Evolutionary conservation across 2,113 vertebrate species (phyloP).

Genomic region (Propithecus coquereli): DNA sequence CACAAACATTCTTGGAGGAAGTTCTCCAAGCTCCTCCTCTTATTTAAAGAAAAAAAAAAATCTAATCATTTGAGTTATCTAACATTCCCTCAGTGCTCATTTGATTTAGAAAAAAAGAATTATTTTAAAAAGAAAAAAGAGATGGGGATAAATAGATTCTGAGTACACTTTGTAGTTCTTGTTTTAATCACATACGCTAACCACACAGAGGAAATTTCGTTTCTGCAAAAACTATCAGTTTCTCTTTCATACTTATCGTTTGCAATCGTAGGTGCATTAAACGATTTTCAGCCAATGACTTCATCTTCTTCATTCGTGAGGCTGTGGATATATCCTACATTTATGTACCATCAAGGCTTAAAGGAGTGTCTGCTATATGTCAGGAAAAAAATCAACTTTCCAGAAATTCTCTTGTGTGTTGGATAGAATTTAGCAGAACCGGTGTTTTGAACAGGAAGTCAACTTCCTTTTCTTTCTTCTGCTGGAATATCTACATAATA

Average conservation of each 20-base stretch:
- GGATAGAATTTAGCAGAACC: slow-evolving; percentile 85
- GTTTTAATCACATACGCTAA: slow-evolving; percentile 58
- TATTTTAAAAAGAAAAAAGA: not conserved
- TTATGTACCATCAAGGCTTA: not conserved
- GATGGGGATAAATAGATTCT: not conserved
- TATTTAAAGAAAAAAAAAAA: not conserved
- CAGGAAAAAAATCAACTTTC: slow-evolving; percentile 90
- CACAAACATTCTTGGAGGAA: not conserved
- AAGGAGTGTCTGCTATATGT: not conserved
- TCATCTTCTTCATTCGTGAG: not conserved
- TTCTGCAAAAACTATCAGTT: slow-evolving; percentile 47
- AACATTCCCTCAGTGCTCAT: not conserved
- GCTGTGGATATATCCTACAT: not conserved
- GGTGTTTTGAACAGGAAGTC: slow-evolving; percentile 86
- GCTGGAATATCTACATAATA: slow-evolving; percentile 47
- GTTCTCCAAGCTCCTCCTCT: not conserved
- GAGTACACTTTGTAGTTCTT: not conserved
- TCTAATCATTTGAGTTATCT: not conserved
- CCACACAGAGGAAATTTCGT: slow-evolving; percentile 40
- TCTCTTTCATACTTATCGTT: slow-evolving; percentile 38
- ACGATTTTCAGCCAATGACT: not conserved
- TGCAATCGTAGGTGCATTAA: not conserved
- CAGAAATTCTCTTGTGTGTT: slow-evolving; percentile 91
- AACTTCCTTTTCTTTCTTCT: slow-evolving; percentile 87
- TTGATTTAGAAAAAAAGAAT: not conserved